These are phyloP conservation scores for Coptodon rendalli DNA, from an alignment of 2,113 vertebrate species.

Conservation along the genomic window DNA sequence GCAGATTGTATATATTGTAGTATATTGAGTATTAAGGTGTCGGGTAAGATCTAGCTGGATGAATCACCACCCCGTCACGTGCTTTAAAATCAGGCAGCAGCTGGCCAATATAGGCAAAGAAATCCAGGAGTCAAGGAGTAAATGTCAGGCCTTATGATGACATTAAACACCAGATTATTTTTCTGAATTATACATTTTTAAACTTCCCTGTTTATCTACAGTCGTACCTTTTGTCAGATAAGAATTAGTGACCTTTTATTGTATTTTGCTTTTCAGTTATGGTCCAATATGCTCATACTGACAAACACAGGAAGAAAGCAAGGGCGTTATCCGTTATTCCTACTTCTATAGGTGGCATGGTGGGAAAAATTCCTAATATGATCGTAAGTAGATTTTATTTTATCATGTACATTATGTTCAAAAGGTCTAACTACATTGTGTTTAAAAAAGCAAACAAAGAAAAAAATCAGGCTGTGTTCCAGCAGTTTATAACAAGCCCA, in stretches of 20 bases:
- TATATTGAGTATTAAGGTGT: not conserved
- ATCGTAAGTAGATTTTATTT: not conserved
- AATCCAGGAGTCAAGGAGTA: constrained; percentile 79
- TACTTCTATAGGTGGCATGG: not conserved
- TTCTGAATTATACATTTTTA: not conserved
- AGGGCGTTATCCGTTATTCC: not conserved
- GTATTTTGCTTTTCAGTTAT: not conserved
- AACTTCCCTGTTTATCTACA: not conserved
- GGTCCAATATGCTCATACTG: not conserved
- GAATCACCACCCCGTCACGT: constrained; percentile 84
- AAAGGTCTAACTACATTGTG: not conserved
- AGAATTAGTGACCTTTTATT: not conserved
- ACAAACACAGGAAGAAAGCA: constrained; percentile 28
- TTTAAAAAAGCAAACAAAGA: not conserved
- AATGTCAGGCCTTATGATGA: not conserved
- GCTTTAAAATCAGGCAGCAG: constrained; percentile 94
- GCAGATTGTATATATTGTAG: not conserved
- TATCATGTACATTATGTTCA: not conserved
- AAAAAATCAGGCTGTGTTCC: not conserved
- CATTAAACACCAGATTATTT: not conserved
- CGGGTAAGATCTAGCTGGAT: not conserved
- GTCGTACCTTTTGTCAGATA: not conserved
- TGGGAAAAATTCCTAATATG: not conserved
- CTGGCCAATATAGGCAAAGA: constrained; percentile 86
- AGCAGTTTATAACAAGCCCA: not conserved